phyloP scores from a whole-genome alignment of 2,113 vertebrate genomes.

The Sclerurus mexicanus region DNA sequence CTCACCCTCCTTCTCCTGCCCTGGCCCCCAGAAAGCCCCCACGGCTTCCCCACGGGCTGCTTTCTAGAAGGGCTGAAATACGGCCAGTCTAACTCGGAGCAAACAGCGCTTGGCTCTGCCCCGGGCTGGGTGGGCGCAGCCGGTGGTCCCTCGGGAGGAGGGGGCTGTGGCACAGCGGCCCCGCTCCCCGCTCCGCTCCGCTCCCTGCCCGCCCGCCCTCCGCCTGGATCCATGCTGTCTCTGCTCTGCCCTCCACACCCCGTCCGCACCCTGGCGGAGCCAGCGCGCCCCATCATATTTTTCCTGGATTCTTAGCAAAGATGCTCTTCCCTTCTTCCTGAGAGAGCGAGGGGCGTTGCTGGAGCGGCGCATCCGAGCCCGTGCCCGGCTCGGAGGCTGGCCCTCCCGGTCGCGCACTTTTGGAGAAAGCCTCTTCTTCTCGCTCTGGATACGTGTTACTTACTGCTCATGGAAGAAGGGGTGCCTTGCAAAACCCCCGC shows the following conservation, averaged over 20 bases:
- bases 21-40: background rate
- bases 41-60: rapidly evolving
- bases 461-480: slow-evolving; percentile 88
- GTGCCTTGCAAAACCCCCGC: slow-evolving; percentile 79
- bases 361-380: slow-evolving; percentile 22
- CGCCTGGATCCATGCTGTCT: slow-evolving; percentile 61
- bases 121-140: background rate
- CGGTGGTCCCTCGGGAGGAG: background rate
- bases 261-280: slow-evolving; percentile 33
- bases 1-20: background rate
- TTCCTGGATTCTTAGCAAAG: slow-evolving; percentile 59
- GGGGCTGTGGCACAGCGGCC: background rate
- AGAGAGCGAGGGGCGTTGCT: slow-evolving; percentile 40
- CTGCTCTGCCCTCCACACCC: slow-evolving; percentile 31
- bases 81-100: rapidly evolving
- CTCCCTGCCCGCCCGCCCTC: slow-evolving; percentile 10
- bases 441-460: slow-evolving; percentile 75
- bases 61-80: background rate
- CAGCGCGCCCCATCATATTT: slow-evolving; percentile 43
- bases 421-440: slow-evolving; percentile 57
- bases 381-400: slow-evolving; percentile 28
- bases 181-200: background rate
- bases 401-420: slow-evolving; percentile 44
- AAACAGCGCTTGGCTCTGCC: rapidly evolving
- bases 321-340: slow-evolving; percentile 59